Base-by-base conservation (phyloP, 30 jellyfish, hydroid and myxozoan species). In the Euphysa ruthae region DNA sequence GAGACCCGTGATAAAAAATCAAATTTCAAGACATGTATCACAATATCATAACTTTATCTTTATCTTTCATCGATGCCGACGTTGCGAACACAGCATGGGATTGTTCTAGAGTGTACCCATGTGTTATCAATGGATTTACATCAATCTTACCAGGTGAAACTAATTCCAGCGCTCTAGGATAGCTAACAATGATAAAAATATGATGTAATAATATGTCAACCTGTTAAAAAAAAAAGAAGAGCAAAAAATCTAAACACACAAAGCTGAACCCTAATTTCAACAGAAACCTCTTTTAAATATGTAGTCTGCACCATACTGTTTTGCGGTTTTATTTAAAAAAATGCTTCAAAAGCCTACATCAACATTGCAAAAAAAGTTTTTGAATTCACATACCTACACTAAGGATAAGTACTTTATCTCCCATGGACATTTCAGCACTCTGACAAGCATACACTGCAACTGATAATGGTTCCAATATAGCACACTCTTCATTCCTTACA, bases 361-460 rank as follows among this genome's bases (percentile, higher is more conserved):
- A n/a, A n/a, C n/a, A n/a, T n/a, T n/a, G n/a, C 0, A 15, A 52
- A 51, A 12, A 12, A 0, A 23, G 10, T 42, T 42, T 0, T 23
- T 0, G 10, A 25, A 15, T 0, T 0, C 0, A 63, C 77, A 3
- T 0, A 88, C 97, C 97, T 73, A 94, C 97, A 4, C 97, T 94
- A 63, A 92, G 68, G 14, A 88, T 77, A 19, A 88, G 51, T 24
- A 88, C 94, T 22, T 74, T 82, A 58, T 81, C 85, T 5, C 97
- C 97, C 63, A 82, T 79, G 1, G 91, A 26, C 28, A 88, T 70
- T 31, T 91, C 94, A 55, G 97, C 97, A 55, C 97, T 74, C 35
- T 75, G 66, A 62, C 97, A 88, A 4, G 97, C 93, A 81, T 88
- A 93, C 21, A 88, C 97, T 21, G 77, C 97, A 21, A 88, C 97